Base-by-base conservation (phyloP, 2,888 invertebrate species). In the Cyaniris semiargus region DNA sequence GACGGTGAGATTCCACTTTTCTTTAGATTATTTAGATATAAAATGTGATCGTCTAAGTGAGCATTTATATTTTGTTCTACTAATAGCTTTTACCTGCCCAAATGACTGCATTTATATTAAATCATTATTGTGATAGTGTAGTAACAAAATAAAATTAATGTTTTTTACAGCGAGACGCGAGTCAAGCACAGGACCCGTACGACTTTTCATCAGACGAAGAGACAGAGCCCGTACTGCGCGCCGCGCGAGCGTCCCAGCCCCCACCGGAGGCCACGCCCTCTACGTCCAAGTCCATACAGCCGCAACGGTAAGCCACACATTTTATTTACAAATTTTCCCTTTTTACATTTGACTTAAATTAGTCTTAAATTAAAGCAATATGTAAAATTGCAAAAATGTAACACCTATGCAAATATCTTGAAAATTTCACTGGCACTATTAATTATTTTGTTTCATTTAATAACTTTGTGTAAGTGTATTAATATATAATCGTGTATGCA, bases 201-300 rank as follows among this genome's bases (percentile, higher is more conserved):
- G 86, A 88, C 79, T 92, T 88, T 85, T 90, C 92, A 0, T 93
- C 93, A 0, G 93, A 93, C 81, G 93, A 93, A 76, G 93, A 93
- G 75, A 85, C 87, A 0, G 92, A 85, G 83, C 92, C 92, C 0
- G 87, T 91, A 8, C 84, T 93, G 23, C 85, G 92, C 0, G 91
- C 90, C 1, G 92, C 93, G 18, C 86, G 83, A 38, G 56, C 84
- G 0, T 18, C 83, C 4, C 86, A 84, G 78, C 83, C 87, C 1
- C 27, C 83, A 3, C 84, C 80, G 31, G 78, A 85, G 1, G 38
- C 80, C 77, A 83, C 88, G 0, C 72, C 85, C 0, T 71, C 84
- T 0, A 75, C 86, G 0, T 86, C 84, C 44, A 84, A 81, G 56
- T 72, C 84, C 8, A 87, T 91, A 15, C 86, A 87, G 0, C 48